Percentiles rank a stretch among this genome's conserved stretches.
Evolutionary conservation across 2,797 vertebrate species (phyloP).

Genomic region (Propithecus perrieri): DNA sequence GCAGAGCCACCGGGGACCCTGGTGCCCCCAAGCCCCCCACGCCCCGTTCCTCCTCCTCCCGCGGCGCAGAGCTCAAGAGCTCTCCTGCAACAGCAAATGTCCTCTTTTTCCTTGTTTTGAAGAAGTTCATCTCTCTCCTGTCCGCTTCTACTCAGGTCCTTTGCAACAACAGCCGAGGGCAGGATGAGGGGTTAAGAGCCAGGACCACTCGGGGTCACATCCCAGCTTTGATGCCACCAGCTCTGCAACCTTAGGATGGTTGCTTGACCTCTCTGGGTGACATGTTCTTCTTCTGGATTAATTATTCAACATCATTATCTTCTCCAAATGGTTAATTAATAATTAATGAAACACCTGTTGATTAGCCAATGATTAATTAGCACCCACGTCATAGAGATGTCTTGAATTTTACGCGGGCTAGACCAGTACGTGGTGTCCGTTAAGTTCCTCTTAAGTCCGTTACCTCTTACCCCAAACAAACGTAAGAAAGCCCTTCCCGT

Average conservation of each 20-base stretch:
- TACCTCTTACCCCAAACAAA: neutral
- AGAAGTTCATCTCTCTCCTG: neutral
- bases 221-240: neutral
- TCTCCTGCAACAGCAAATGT: neutral
- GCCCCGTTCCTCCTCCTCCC: no score
- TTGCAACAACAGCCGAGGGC: neutral
- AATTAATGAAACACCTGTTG: neutral
- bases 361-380: neutral
- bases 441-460: neutral
- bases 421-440: neutral
- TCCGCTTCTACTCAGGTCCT: neutral
- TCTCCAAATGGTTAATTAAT: neutral
- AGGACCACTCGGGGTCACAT: neutral
- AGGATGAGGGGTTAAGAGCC: no score
- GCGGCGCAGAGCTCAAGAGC: no score
- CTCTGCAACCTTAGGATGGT: neutral
- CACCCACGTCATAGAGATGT: neutral
- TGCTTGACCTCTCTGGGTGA: neutral
- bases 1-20: neutral
- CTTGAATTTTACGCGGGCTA: neutral
- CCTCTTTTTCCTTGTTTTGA: neutral
- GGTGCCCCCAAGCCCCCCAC: neutral
- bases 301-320: neutral
- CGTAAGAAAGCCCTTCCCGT: neutral
- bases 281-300: neutral